Percentiles rank a stretch among this genome's conserved stretches.
phyloP scores from a whole-genome alignment of 2,888 invertebrate genomes.

The Tachina fera region DNA sequence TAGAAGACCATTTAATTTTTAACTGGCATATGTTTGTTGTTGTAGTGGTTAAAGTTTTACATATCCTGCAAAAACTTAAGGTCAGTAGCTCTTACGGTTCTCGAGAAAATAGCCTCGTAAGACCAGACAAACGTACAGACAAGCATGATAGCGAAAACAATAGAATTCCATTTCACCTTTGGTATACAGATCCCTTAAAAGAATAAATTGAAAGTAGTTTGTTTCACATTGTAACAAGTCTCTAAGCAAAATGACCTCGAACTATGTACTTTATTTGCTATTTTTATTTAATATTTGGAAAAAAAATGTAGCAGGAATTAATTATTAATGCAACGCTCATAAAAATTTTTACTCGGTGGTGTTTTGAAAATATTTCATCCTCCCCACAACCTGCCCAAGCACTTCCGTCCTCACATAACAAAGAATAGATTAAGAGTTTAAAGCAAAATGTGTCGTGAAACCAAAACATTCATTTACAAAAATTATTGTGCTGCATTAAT shows the following conservation, averaged over 20 bases:
- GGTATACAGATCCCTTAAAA: too few relatives aligned
- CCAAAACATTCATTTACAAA: constrained; percentile 70
- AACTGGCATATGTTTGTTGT: too few relatives aligned
- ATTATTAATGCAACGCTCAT: constrained; percentile 68
- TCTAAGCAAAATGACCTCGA: constrained; percentile 51
- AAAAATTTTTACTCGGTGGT: constrained; percentile 57
- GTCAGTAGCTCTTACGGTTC: too few relatives aligned
- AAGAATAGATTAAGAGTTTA: constrained; percentile 15
- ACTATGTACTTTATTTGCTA: constrained; percentile 25
- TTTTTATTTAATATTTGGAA: constrained; percentile 7
- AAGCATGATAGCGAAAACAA: too few relatives aligned
- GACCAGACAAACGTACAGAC: too few relatives aligned
- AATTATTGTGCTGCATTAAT: constrained; percentile 61
- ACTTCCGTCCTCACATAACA: neutral
- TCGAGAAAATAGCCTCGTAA: too few relatives aligned
- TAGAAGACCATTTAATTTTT: too few relatives aligned
- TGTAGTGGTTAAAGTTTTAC: too few relatives aligned
- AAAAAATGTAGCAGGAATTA: constrained; percentile 42
- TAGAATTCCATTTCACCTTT: too few relatives aligned
- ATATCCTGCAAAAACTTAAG: too few relatives aligned
- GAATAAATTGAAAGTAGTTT: too few relatives aligned
- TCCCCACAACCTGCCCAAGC: neutral
- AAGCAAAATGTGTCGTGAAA: constrained; percentile 66
- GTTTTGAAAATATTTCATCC: constrained; percentile 29
- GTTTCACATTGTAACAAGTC: neutral